Conservation (phyloP, 1,140 invertebrate genomes). For the Drosophila lacertosa region DNA sequence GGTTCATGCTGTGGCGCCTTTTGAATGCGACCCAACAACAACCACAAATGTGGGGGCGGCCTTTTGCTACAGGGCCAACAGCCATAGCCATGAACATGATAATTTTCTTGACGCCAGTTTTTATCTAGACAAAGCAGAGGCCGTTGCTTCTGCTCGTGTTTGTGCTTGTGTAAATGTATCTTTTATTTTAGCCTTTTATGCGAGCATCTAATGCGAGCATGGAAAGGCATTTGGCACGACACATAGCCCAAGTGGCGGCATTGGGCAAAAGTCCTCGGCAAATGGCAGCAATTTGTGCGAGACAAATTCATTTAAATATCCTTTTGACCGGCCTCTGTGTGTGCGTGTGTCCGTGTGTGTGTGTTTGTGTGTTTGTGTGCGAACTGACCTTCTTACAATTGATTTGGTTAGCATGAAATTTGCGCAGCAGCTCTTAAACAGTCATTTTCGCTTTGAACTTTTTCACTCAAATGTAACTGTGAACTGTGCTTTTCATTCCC, state of each 20-base stretch:
- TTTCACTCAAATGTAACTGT: slow-evolving; percentile 67
- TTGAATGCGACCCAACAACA: slow-evolving; percentile 46
- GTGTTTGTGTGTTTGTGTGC: slow-evolving; percentile 7
- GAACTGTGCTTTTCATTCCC: slow-evolving; percentile 55
- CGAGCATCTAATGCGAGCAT: slow-evolving; percentile 69
- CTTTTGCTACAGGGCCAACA: slow-evolving; percentile 31
- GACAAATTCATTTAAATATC: slow-evolving; percentile 83
- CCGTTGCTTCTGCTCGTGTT: slow-evolving; percentile 40
- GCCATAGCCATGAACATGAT: slow-evolving; percentile 76
- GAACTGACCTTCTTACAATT: slow-evolving; percentile 74
- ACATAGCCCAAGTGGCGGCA: slow-evolving; percentile 77
- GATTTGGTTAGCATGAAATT: slow-evolving; percentile 59
- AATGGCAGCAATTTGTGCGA: slow-evolving; percentile 81
- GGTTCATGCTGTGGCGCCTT: slow-evolving; percentile 47
- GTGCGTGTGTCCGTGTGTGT: slow-evolving; percentile 9
- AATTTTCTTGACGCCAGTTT: slow-evolving; percentile 82
- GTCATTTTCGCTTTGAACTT: slow-evolving; percentile 65
- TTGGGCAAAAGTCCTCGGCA: slow-evolving; percentile 63
- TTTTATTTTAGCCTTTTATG: slow-evolving; percentile 82
- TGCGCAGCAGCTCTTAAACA: slow-evolving; percentile 46
- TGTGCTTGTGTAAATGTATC: slow-evolving; percentile 73
- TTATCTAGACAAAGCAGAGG: slow-evolving; percentile 66
- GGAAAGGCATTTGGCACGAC: slow-evolving; percentile 75
- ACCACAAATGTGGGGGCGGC: slow-evolving; percentile 35
- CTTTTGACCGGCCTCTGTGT: slow-evolving; percentile 35